Evolutionary conservation across 1,140 invertebrate genomes (phyloP), one percentile per base, ranked within the genome.

Genomic region (Dendroctonus ponderosae): DNA sequence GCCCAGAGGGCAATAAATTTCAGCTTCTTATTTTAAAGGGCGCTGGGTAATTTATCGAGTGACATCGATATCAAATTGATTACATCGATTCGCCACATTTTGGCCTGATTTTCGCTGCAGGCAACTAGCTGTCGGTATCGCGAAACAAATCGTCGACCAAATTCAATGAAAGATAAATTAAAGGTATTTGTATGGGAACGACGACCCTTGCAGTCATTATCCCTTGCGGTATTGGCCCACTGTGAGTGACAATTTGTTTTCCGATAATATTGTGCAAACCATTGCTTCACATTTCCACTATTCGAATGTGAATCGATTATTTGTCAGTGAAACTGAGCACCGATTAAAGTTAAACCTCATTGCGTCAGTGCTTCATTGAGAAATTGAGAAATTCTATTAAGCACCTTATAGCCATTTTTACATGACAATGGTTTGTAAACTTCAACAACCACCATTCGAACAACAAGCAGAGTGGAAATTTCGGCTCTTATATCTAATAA

Each of bases 61-160:
- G 60, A 62, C 60, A 62, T 62, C 60, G 60, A 62, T 62, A 62
- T 62, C 52, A 48, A 62, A 62, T 62, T 62, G 60, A 62, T 62
- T 62, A 62, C 60, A 51, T 60, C 58, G 58, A 40, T 62, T 50
- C 44, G 39, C 58, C 58, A 61, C 58, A 61, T 50, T 62, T 62
- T 62, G 60, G 41, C 46, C 60, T 40, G 58, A 60, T 46, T 60
- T 60, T 60, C 58, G 58, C 50, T 60, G 58, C 56, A 48, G 58
- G 14, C 58, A 60, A 60, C 58, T 60, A 58, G 56, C 58, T 60
- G 58, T 60, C 58, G 39, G 46, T 60, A 12, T 46, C 58, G 60
- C 7, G 60, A 62, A 52, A 62, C 60, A 62, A 62, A 62, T 62
- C 40, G 52, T 50, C 41, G 39, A 14, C 39, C 39, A 62, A 62